phyloP scores from a whole-genome alignment of 2,113 vertebrate species.

The human region GRCh38 chr2:72273501-72274000 shows the following conservation, averaged over 20 bases:
- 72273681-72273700: background rate
- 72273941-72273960: background rate
- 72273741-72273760: background rate
- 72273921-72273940: background rate
- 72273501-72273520: background rate
- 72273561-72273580: background rate
- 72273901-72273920: background rate
- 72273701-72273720: background rate
- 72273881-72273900: background rate
- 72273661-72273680: background rate
- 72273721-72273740: background rate
- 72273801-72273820: background rate
- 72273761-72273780: background rate
- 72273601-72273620: background rate
- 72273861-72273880: background rate
- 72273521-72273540: background rate
- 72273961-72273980: background rate
- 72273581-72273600: conserved; percentile 52
- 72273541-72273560: background rate
- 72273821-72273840: conserved; percentile 1
- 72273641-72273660: background rate
- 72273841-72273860: background rate
- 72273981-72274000: background rate
- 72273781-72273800: background rate
- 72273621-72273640: conserved; percentile 5